Conservation (phyloP, 2,888 invertebrate genomes). For the Imbricaverruca yamaguchii region DNA sequence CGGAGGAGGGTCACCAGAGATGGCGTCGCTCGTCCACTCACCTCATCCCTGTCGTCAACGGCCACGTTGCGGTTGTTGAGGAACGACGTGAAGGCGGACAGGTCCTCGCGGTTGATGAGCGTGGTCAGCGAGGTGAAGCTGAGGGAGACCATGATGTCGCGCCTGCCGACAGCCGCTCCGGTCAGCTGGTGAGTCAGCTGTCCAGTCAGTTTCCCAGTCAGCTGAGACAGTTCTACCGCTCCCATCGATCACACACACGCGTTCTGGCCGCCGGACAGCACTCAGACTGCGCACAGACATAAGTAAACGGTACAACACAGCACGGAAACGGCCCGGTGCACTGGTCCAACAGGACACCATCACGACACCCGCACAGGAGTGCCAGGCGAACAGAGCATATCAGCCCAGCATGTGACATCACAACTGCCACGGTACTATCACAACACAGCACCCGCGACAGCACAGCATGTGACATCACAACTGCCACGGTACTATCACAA, state of each 20-base stretch:
- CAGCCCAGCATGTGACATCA: no score
- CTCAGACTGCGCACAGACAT: neutral
- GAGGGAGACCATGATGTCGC: slow-evolving; percentile 35
- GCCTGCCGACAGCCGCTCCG: slow-evolving; percentile 24
- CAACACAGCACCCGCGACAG: no score
- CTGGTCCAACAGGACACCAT: no score
- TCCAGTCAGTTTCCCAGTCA: neutral
- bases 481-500: no score
- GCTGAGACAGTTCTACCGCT: neutral
- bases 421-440: no score
- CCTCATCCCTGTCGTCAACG: slow-evolving; percentile 82
- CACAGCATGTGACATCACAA: no score
- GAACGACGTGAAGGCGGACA: slow-evolving; percentile 68
- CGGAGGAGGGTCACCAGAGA: no score
- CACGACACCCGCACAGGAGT: no score
- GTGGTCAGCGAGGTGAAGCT: slow-evolving; percentile 69
- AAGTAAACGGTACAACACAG: neutral
- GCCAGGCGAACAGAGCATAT: no score
- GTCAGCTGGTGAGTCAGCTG: neutral
- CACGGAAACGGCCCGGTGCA: neutral
- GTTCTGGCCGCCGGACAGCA: neutral
- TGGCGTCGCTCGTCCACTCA: slow-evolving; percentile 45
- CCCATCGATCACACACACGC: neutral
- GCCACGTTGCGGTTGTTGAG: slow-evolving; percentile 64
- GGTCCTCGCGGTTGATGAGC: slow-evolving; percentile 59